Evolutionary conservation across 2,113 vertebrate species (phyloP).

Genomic region (human (Homo sapiens)): DNA sequence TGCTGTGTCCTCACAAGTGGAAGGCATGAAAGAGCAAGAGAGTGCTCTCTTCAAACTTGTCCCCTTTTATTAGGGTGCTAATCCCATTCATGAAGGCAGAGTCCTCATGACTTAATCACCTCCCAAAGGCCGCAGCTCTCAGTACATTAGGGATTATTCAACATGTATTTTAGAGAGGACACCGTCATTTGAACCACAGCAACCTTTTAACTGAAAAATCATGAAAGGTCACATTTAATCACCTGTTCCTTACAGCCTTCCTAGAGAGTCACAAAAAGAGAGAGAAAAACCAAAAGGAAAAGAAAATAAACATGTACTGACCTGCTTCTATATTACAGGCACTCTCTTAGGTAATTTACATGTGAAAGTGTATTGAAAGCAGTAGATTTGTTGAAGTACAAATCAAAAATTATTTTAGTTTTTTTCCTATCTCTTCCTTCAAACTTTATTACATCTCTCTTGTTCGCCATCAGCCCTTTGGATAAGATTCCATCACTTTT

Average conservation of each 20-base stretch:
- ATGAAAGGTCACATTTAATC: neutral
- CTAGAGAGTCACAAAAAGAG: neutral
- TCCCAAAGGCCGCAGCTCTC: no score
- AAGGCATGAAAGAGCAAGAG: neutral
- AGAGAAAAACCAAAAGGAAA: neutral
- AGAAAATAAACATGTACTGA: neutral
- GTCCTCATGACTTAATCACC: no score
- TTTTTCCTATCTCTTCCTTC: no score
- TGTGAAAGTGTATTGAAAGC: neutral
- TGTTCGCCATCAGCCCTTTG: no score
- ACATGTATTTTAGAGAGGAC: neutral
- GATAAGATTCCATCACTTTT: neutral
- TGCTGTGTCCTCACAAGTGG: no score
- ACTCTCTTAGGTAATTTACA: neutral
- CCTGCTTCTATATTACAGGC: neutral
- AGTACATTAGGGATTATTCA: no score
- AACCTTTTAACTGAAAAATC: neutral
- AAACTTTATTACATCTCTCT: no score
- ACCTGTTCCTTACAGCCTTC: neutral
- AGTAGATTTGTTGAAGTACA: neutral
- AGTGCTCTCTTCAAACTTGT: neutral
- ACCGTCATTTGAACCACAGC: neutral
- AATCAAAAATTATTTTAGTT: neutral
- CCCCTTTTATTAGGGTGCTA: no score
- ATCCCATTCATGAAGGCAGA: no score